Conservation (phyloP, 2,888 invertebrate species). For the Malacosoma neustria region DNA sequence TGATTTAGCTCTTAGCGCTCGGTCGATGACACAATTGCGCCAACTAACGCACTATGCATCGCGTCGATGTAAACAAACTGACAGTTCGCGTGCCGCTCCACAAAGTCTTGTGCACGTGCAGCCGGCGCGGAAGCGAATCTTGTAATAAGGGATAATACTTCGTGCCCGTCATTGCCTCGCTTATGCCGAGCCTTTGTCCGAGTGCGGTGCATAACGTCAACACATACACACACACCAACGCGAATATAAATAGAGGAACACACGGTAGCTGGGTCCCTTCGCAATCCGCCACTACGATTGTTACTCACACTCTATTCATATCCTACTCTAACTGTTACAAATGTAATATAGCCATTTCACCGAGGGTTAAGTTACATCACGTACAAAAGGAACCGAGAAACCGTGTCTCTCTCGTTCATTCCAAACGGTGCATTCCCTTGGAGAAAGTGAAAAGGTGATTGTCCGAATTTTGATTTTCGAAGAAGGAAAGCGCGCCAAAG, state of each 20-base stretch:
- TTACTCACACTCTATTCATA: conserved; percentile 40
- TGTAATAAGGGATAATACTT: conserved; percentile 72
- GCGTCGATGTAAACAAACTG: conserved; percentile 67
- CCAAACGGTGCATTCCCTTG: conserved; percentile 22
- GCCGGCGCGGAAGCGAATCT: conserved; percentile 61
- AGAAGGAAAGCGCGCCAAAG: conserved; percentile 67
- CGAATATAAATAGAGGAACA: conserved; percentile 73
- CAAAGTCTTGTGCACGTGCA: conserved; percentile 67
- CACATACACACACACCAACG: conserved; percentile 62
- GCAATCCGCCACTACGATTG: conserved; percentile 64
- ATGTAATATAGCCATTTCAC: conserved; percentile 31
- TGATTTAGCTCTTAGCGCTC: conserved; percentile 51
- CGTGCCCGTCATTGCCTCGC: conserved; percentile 71
- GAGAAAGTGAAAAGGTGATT: conserved; percentile 35
- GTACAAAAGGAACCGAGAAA: conserved; percentile 36
- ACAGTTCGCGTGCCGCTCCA: conserved; percentile 52
- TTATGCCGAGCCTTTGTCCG: conserved; percentile 39
- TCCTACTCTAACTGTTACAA: conserved; percentile 33
- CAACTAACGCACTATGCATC: conserved; percentile 63
- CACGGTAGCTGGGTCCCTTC: conserved; percentile 74
- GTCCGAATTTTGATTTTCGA: conserved; percentile 33
- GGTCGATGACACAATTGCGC: conserved; percentile 67
- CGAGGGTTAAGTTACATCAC: conserved; percentile 62
- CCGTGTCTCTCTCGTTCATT: conserved; percentile 41
- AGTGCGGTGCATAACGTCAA: conserved; percentile 64